Evolutionary conservation across 2,113 vertebrate genomes (phyloP).

Genomic region (Oenanthe oenanthe): DNA sequence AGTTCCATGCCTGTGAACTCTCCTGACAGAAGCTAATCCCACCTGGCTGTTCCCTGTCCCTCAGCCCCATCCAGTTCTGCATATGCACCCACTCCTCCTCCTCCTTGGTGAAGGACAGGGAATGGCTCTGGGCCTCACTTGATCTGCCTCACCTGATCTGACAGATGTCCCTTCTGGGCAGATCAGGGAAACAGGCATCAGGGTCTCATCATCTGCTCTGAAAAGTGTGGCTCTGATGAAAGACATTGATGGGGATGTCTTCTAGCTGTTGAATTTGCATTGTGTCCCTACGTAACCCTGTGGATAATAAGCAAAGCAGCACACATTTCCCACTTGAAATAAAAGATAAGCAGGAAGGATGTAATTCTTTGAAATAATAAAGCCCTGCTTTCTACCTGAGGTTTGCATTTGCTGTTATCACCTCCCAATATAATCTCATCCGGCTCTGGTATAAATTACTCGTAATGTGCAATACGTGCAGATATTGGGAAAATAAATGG

Average conservation of each 20-base stretch:
- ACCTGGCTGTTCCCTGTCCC: not conserved
- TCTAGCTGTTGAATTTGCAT: not conserved
- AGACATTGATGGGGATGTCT: not conserved
- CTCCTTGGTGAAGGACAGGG: not conserved
- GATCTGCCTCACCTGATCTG: not conserved
- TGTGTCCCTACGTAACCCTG: not conserved
- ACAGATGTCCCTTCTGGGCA: not conserved
- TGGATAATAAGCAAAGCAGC: not conserved
- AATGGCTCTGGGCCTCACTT: not conserved
- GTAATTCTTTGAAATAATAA: slow-evolving; percentile 42
- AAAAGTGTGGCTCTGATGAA: not conserved
- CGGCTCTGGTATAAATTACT: slow-evolving; percentile 41
- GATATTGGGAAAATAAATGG: slow-evolving; percentile 55
- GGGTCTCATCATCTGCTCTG: not conserved
- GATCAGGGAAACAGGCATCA: not conserved
- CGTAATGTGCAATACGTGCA: not conserved
- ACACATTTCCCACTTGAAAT: not conserved
- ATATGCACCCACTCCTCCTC: not conserved
- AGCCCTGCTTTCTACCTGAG: slow-evolving; percentile 37
- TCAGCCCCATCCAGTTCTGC: not conserved
- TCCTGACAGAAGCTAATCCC: not conserved
- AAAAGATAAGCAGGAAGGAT: slow-evolving; percentile 33
- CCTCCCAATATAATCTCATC: slow-evolving; percentile 57
- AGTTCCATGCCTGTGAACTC: fast-evolving
- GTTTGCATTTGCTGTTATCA: slow-evolving; percentile 55